Evolutionary conservation across 37 sponge, comb jelly and placozoan species (phyloP).

Genomic region (Bolinopsis microptera): DNA sequence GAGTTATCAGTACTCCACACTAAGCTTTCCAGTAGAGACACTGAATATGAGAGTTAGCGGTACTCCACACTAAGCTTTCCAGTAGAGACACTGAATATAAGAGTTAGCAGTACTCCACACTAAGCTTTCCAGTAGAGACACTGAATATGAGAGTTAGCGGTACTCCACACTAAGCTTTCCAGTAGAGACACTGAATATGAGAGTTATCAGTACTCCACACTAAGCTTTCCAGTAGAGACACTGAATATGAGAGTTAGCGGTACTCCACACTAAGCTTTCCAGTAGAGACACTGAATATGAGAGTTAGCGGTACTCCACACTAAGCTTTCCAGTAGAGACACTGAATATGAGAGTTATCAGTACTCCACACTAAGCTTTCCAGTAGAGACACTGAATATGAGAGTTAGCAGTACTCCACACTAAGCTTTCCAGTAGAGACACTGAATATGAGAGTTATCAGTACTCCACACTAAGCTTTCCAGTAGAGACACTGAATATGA

Average conservation of each 20-base stretch:
- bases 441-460: too few relatives aligned
- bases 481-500: neutral
- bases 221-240: slow-evolving; percentile 23
- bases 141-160: too few relatives aligned
- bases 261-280: neutral
- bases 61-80: slow-evolving; percentile 16
- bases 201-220: neutral
- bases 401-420: neutral
- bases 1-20: slow-evolving; percentile 30
- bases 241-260: slow-evolving; percentile 12
- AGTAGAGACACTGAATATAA: slow-evolving; percentile 48
- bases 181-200: neutral
- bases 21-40: too few relatives aligned
- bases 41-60: neutral
- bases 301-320: too few relatives aligned
- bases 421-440: too few relatives aligned
- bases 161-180: neutral
- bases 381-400: slow-evolving; percentile 29
- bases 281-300: too few relatives aligned
- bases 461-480: neutral
- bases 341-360: neutral
- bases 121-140: too few relatives aligned
- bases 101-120: slow-evolving; percentile 35
- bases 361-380: neutral
- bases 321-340: neutral